Evolutionary conservation across 92 coral and sea anemone species (phyloP).

Genomic region (Galaxea fascicularis): DNA sequence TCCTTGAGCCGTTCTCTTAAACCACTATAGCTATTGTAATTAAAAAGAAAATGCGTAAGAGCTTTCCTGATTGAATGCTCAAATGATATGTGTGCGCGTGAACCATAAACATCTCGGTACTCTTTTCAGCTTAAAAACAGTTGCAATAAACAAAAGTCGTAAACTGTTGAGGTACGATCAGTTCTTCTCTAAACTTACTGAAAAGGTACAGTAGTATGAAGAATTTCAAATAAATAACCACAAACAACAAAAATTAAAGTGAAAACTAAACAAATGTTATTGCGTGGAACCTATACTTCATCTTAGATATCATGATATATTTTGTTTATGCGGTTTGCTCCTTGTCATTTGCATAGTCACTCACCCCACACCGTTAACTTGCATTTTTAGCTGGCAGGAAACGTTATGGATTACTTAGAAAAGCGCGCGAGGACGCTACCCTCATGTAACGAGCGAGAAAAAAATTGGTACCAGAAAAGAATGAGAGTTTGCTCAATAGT

Average conservation of each 20-base stretch:
- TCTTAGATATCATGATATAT: background rate
- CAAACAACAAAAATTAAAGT: background rate
- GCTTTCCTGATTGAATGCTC: background rate
- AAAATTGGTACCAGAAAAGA: no score
- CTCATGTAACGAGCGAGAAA: background rate
- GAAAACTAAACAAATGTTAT: slow-evolving; percentile 4
- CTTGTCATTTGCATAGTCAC: slow-evolving; percentile 17
- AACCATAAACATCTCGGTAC: background rate
- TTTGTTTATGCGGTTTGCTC: slow-evolving; percentile 23
- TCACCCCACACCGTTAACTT: slow-evolving; percentile 8
- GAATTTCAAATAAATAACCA: no score
- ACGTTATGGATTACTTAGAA: background rate
- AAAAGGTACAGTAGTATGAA: background rate
- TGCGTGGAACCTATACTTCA: background rate
- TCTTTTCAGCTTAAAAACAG: no score
- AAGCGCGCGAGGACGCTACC: background rate
- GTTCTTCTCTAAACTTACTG: no score
- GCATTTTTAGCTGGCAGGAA: background rate
- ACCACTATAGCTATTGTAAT: background rate
- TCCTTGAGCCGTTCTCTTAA: no score
- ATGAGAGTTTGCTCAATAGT: no score
- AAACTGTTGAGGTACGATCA: no score
- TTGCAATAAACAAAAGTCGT: no score
- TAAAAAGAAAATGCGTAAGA: background rate
- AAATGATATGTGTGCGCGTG: background rate